Evolutionary conservation across 2,888 invertebrate genomes (phyloP), one percentile per base, ranked within the genome.

Genomic region (Belgica antarctica): DNA sequence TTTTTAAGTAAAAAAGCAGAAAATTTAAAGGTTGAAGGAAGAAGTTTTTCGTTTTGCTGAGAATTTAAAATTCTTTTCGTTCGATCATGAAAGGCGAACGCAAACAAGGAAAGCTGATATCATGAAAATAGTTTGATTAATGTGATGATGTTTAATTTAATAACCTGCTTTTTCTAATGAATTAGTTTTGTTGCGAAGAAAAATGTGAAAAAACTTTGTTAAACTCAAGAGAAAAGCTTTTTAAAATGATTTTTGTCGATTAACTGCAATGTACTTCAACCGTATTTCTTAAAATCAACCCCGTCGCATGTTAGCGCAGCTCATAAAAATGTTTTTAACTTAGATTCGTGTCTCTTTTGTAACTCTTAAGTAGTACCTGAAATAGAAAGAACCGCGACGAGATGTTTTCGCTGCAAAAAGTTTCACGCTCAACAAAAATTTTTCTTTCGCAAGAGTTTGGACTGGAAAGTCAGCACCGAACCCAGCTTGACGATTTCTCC

Each of bases 111-210:
- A 41, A 41, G 41, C 41, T 41, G 12, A 41, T n/a, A 15, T 41
- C 41, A 15, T 41, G 15, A n/a, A 41, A 22, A 4, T 52, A 52
- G 10, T 24, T 52, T 52, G 10, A 52, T 52, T 52, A 52, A 52
- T 52, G 52, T 52, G 52, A 52, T 52, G 52, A 41, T 41, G 41
- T 41, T 41, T 41, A 41, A 41, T 41, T 41, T 41, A 41, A 41
- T 41, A n/a, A 41, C 12, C n/a, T 15, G 41, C 41, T 41, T 41
- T 15, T 41, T 41, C 41, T 12, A 12, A n/a, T 15, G 10, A 41
- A 41, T 5, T 41, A n/a, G 41, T 41, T 41, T 41, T 41, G 41
- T 5, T 41, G 41, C 41, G 15, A 10, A 3, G 15, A 41, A 41
- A 10, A 4, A 31, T 7, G 10, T 31, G 10, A 31, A 31, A 10